Percentiles rank a stretch among this genome's conserved stretches.
Evolutionary conservation across 2,113 vertebrate genomes (phyloP).

Genomic region (Vulpes ferrilata): DNA sequence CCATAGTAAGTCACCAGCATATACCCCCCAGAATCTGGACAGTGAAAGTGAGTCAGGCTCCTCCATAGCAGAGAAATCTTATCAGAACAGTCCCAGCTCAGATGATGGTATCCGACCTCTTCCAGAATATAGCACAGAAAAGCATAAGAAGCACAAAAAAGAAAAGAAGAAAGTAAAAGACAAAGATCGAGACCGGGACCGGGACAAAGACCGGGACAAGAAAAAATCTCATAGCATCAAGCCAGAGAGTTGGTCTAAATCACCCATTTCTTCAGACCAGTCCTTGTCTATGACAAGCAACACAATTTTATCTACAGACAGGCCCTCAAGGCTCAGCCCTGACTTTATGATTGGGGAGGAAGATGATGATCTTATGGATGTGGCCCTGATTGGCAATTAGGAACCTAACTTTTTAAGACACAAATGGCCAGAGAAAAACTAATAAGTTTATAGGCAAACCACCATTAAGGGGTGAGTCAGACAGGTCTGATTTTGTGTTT

Average conservation of each 20-base stretch:
- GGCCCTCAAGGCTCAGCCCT: constrained; percentile 93
- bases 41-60: constrained; percentile 99
- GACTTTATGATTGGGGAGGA: constrained; percentile 96
- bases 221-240: constrained; percentile 96
- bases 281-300: constrained; percentile 91
- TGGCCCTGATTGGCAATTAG: constrained; percentile 95
- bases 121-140: constrained; percentile 95
- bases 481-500: constrained; percentile 66
- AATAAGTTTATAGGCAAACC: constrained; percentile 63
- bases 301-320: constrained; percentile 91
- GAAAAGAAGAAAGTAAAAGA: constrained; percentile 98
- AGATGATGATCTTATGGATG: constrained; percentile 99
- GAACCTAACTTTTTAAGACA: constrained; percentile 68
- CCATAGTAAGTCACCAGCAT: constrained; percentile 98
- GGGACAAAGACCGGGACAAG: constrained; percentile 96
- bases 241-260: constrained; percentile 97
- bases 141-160: constrained; percentile 99
- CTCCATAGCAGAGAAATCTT: constrained; percentile 97
- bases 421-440: constrained; percentile 63
- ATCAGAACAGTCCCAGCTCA: constrained; percentile 98
- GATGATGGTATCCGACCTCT: constrained; percentile 94
- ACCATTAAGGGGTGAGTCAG: constrained; percentile 50
- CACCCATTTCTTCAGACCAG: constrained; percentile 95
- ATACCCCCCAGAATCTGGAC: constrained; percentile 96
- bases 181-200: constrained; percentile 92